A percentile compares a stretch with the other conserved stretches of the same genome.
These are phyloP conservation scores for Alca torda DNA, from an alignment of 2,797 vertebrate species.

Conservation along the genomic window DNA sequence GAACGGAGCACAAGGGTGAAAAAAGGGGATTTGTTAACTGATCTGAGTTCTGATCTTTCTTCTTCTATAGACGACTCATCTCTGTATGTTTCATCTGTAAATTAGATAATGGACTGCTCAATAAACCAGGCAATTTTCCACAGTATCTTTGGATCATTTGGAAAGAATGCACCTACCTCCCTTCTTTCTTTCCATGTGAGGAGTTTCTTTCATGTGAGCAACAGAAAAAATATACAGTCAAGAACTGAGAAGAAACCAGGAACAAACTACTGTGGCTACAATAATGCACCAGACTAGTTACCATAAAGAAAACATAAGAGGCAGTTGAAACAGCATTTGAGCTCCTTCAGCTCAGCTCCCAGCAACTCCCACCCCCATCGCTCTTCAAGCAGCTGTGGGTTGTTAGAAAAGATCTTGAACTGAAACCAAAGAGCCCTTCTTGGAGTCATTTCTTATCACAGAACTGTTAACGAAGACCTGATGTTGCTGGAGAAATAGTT, in stretches of 20 bases:
- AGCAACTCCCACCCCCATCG: not conserved
- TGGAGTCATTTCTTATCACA: slow-evolving; percentile 37
- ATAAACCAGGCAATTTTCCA: not conserved
- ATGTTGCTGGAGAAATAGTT: not conserved
- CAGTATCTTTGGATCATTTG: not conserved
- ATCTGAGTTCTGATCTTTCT: not conserved
- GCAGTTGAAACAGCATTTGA: slow-evolving; percentile 11
- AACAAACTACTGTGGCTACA: not conserved
- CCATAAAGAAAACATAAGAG: not conserved
- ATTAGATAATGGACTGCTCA: not conserved
- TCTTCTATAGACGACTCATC: not conserved
- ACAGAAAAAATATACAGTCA: not conserved
- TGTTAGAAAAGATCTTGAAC: slow-evolving; percentile 43
- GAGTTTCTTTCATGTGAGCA: not conserved
- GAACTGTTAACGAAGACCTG: slow-evolving; percentile 43
- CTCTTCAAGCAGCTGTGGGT: slow-evolving; percentile 52
- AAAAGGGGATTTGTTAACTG: not conserved
- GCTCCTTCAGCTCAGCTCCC: not conserved
- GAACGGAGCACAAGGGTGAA: not conserved
- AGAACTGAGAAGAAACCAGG: not conserved
- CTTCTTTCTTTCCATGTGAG: not conserved
- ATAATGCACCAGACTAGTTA: not conserved
- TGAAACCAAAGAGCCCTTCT: not conserved
- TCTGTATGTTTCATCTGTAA: not conserved
- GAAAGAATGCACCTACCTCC: not conserved